Conservation (phyloP, 2,888 invertebrate genomes). For the Lycocerus yunnanus region DNA sequence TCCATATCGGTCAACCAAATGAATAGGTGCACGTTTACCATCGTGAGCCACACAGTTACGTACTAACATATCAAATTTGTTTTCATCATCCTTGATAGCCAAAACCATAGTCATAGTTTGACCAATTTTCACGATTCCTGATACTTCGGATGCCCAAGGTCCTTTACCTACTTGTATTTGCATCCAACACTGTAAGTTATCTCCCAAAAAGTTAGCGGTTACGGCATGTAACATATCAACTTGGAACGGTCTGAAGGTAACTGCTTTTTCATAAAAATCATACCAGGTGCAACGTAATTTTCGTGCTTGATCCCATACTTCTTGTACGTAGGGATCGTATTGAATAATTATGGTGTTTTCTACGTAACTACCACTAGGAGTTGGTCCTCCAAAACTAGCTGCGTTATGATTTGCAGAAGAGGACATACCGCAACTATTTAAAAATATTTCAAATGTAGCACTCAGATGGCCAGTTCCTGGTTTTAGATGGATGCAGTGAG, state of each 20-base stretch:
- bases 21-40: constrained; percentile 90
- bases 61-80: constrained; percentile 94
- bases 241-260: constrained; percentile 93
- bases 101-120: constrained; percentile 97
- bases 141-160: constrained; percentile 96
- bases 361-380: constrained; percentile 90
- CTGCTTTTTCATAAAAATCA: constrained; percentile 94
- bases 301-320: constrained; percentile 94
- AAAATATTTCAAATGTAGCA: constrained; percentile 91
- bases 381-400: constrained; percentile 81
- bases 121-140: constrained; percentile 93
- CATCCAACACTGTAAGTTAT: constrained; percentile 97
- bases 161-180: constrained; percentile 96
- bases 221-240: constrained; percentile 95
- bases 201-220: constrained; percentile 93
- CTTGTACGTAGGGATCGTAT: constrained; percentile 93
- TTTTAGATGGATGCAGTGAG: constrained; percentile 89
- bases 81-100: constrained; percentile 94
- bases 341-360: constrained; percentile 95
- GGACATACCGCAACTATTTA: constrained; percentile 92
- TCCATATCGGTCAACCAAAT: constrained; percentile 90
- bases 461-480: constrained; percentile 89
- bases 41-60: constrained; percentile 94
- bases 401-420: constrained; percentile 90
- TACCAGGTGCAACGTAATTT: constrained; percentile 94